Percentiles rank a stretch among this genome's conserved stretches.
These are phyloP conservation scores for Apodemia zela DNA, from an alignment of 2,888 invertebrate species.

Conservation along the genomic window DNA sequence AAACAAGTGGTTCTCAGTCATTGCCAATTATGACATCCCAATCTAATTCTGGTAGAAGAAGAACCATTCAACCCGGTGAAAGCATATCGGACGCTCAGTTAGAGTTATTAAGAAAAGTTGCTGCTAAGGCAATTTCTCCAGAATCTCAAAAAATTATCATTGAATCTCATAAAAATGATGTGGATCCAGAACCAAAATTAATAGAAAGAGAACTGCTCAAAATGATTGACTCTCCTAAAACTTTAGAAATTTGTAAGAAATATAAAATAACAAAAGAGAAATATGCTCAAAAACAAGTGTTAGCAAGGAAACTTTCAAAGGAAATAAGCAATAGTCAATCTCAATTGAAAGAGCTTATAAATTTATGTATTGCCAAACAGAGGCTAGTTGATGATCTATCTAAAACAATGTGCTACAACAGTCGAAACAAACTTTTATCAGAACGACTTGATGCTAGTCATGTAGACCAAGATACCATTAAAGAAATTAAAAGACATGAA, in stretches of 20 bases:
- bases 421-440: constrained; percentile 62
- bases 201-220: constrained; percentile 74
- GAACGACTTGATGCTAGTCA: constrained; percentile 82
- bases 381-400: constrained; percentile 85
- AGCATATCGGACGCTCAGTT: constrained; percentile 81
- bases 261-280: constrained; percentile 77
- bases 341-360: constrained; percentile 86
- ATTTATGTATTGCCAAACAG: constrained; percentile 83
- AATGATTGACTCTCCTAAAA: constrained; percentile 75
- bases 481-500: constrained; percentile 86
- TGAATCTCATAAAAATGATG: constrained; percentile 77
- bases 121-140: constrained; percentile 75
- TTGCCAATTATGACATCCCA: constrained; percentile 71
- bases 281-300: constrained; percentile 70
- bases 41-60: constrained; percentile 71
- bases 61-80: constrained; percentile 82
- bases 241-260: constrained; percentile 71
- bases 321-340: constrained; percentile 84
- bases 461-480: constrained; percentile 77
- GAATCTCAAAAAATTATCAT: constrained; percentile 76
- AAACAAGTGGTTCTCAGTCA: constrained; percentile 73
- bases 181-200: constrained; percentile 77
- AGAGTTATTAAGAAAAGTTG: constrained; percentile 81
- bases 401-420: constrained; percentile 54
- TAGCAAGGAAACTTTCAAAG: constrained; percentile 69